Percentiles rank a stretch among this genome's conserved stretches.
Evolutionary conservation across 2,113 vertebrate species (phyloP).

Genomic region (Anolis sagrei): DNA sequence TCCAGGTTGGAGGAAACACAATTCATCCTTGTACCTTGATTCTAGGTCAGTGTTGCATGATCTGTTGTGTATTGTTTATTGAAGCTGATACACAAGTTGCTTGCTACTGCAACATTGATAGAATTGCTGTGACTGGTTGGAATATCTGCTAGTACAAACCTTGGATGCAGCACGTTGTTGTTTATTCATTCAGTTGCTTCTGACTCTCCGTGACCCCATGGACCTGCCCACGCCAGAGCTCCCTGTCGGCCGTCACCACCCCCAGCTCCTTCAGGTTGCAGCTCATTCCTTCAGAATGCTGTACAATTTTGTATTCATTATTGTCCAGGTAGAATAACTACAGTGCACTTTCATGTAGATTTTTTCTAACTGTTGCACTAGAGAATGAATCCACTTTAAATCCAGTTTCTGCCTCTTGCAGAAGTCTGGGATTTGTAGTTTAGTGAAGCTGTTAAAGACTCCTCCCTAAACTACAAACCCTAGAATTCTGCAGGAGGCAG

Average conservation of each 20-base stretch:
- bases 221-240: too few species aligned
- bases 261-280: too few species aligned
- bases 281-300: slow-evolving; percentile 35
- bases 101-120: neutral
- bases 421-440: too few species aligned
- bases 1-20: neutral
- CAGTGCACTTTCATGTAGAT: slow-evolving; percentile 62
- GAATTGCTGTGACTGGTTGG: neutral
- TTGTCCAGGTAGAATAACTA: slow-evolving; percentile 32
- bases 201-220: too few species aligned
- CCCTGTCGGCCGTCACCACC: too few species aligned
- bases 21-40: neutral
- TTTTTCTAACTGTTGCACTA: slow-evolving; percentile 49
- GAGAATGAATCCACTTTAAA: neutral
- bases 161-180: too few species aligned
- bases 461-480: too few species aligned
- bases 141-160: neutral
- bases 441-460: too few species aligned
- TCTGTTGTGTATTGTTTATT: too few species aligned
- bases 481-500: too few species aligned
- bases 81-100: neutral
- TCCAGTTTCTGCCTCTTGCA: too few species aligned
- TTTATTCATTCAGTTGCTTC: too few species aligned
- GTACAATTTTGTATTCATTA: slow-evolving; percentile 20
- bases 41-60: neutral